Evolutionary conservation across 2,888 invertebrate genomes (phyloP).

Genomic region (Drosophila eohydei): DNA sequence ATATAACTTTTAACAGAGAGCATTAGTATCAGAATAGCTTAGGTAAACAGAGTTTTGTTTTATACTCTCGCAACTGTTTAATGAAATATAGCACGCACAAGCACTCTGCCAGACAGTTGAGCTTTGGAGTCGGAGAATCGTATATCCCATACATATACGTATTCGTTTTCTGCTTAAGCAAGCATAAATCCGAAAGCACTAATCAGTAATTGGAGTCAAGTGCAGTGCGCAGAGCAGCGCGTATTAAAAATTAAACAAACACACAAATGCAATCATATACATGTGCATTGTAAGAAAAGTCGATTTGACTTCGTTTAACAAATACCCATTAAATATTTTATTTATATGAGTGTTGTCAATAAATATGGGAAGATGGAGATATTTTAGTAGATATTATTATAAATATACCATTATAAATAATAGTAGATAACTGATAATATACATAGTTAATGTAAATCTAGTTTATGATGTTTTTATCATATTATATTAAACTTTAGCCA

Average conservation of each 20-base stretch:
- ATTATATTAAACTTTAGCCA: not conserved
- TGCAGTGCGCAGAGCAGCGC: conserved; percentile 49
- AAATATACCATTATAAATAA: not conserved
- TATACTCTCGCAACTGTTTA: conserved; percentile 13
- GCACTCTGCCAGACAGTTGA: conserved; percentile 6
- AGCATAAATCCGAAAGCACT: conserved; percentile 81
- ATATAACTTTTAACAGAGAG: conserved; percentile 6
- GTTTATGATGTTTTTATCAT: not conserved
- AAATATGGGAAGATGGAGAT: not conserved
- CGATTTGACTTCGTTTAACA: not conserved
- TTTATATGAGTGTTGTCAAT: not conserved
- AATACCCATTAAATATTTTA: conserved; percentile 2
- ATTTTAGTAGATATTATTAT: not conserved
- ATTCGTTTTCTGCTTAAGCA: conserved; percentile 75
- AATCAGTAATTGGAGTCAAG: conserved; percentile 75
- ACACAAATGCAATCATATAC: conserved; percentile 1
- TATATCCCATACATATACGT: conserved; percentile 17
- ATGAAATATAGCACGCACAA: conserved; percentile 47
- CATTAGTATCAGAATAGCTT: conserved; percentile 26
- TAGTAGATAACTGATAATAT: not conserved
- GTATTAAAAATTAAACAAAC: conserved; percentile 17
- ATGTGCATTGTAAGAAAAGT: not conserved
- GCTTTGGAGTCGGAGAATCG: conserved; percentile 9
- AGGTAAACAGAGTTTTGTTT: conserved; percentile 16
- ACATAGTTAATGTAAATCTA: not conserved